A percentile compares a stretch with the other conserved stretches of the same genome.
These are phyloP conservation scores for Cynaeus angustus DNA, from an alignment of 2,888 invertebrate species.

Conservation along the genomic window DNA sequence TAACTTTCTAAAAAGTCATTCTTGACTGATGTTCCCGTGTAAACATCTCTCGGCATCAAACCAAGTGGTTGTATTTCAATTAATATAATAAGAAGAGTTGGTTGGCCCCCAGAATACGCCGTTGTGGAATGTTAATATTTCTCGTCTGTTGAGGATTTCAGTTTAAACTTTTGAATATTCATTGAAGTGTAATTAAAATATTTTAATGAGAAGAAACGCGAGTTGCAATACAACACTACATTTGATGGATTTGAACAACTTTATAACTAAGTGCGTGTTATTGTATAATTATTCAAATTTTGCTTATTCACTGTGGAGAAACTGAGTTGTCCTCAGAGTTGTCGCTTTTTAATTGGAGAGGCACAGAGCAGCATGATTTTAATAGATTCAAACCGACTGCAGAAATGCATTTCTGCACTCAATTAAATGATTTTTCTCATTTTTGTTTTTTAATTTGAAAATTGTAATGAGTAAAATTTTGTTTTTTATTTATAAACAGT, in stretches of 20 bases:
- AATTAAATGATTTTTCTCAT: too few species aligned
- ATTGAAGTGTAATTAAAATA: slow-evolving; percentile 69
- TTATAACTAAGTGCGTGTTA: slow-evolving; percentile 65
- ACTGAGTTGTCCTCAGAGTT: slow-evolving; percentile 24
- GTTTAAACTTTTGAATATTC: slow-evolving; percentile 66
- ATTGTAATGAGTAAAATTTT: too few species aligned
- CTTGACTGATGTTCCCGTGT: slow-evolving; percentile 36
- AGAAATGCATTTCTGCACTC: slow-evolving; percentile 13
- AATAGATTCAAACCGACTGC: slow-evolving; percentile 10
- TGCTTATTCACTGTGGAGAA: slow-evolving; percentile 39
- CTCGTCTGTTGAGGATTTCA: slow-evolving; percentile 40
- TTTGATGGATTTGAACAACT: slow-evolving; percentile 60
- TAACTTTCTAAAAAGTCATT: slow-evolving; percentile 9
- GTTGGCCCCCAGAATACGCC: slow-evolving; percentile 2
- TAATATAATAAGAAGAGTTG: slow-evolving; percentile 47
- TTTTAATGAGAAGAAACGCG: slow-evolving; percentile 67
- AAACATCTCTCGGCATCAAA: slow-evolving; percentile 37
- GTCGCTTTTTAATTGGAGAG: slow-evolving; percentile 44
- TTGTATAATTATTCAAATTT: slow-evolving; percentile 67
- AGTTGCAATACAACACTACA: slow-evolving; percentile 59
- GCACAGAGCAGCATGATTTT: slow-evolving; percentile 21
- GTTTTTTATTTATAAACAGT: too few species aligned
- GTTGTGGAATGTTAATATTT: slow-evolving; percentile 47
- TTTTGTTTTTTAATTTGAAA: too few species aligned
- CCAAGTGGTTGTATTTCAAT: slow-evolving; percentile 50